Conservation (phyloP, 2,888 invertebrate species). For the Leptinotarsa haldemani region DNA sequence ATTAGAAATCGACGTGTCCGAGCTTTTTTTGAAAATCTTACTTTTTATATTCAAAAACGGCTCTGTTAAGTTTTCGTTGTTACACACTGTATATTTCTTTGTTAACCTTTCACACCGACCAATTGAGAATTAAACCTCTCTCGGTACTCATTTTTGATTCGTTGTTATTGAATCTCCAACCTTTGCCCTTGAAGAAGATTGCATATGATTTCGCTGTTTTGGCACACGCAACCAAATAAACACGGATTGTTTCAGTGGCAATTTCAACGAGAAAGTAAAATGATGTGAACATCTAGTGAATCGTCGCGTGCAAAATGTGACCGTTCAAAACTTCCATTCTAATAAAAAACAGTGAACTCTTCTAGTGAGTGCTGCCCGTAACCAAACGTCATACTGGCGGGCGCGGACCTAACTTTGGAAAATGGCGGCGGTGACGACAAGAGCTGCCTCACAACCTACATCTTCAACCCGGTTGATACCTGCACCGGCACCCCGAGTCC, state of each 20-base stretch:
- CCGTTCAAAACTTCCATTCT: neutral
- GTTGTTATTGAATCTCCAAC: no score
- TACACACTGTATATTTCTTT: neutral
- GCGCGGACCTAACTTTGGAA: conserved; percentile 55
- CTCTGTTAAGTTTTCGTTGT: no score
- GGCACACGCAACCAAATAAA: neutral
- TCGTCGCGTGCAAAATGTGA: conserved; percentile 3
- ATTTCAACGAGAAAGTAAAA: neutral
- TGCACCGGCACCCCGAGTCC: conserved; percentile 72
- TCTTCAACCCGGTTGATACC: conserved; percentile 70
- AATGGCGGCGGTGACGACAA: conserved; percentile 59
- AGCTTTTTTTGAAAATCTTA: no score
- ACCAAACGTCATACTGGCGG: conserved; percentile 55
- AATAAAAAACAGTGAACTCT: neutral
- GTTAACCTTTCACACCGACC: neutral
- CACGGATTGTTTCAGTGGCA: neutral
- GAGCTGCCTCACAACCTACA: conserved; percentile 68
- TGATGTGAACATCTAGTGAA: conserved; percentile 1
- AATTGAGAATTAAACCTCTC: no score
- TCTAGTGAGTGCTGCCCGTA: neutral
- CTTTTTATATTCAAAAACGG: no score
- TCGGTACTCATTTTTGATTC: no score
- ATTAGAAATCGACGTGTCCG: no score
- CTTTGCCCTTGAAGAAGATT: no score
- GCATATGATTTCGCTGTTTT: neutral